phyloP scores from a whole-genome alignment of 2,113 vertebrate species.

The Urocolius indicus region DNA sequence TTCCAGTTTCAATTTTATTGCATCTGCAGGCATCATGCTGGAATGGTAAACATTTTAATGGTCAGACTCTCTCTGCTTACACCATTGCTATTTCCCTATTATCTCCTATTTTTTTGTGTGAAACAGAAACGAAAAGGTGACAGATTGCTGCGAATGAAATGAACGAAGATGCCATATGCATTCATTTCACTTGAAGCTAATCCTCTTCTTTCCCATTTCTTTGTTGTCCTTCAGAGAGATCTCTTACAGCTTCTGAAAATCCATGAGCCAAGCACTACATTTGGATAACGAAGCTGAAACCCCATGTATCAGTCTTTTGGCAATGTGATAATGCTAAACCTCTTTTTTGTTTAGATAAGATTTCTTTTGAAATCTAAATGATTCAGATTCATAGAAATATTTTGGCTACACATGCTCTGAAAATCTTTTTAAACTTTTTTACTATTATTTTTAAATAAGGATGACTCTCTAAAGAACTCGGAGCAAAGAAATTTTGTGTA shows the following conservation, averaged over 20 bases:
- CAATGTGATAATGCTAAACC: slow-evolving; percentile 32
- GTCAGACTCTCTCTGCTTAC: slow-evolving; percentile 72
- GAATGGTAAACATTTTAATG: slow-evolving; percentile 83
- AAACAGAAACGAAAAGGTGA: slow-evolving; percentile 72
- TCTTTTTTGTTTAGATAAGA: background rate
- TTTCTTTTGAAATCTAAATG: slow-evolving; percentile 52
- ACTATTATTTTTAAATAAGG: background rate
- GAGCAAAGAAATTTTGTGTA: background rate
- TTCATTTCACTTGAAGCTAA: slow-evolving; percentile 46
- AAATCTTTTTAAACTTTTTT: slow-evolving; percentile 2
- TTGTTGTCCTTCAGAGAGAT: slow-evolving; percentile 59
- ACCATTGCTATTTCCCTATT: slow-evolving; percentile 73
- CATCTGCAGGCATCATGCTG: slow-evolving; percentile 72
- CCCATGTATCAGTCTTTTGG: background rate
- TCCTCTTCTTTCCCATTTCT: slow-evolving; percentile 37
- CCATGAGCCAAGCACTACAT: slow-evolving; percentile 26
- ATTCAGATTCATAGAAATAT: slow-evolving; percentile 55
- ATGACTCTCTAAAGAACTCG: background rate
- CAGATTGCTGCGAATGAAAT: slow-evolving; percentile 74
- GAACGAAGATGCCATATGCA: slow-evolving; percentile 73
- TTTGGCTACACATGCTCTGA: background rate
- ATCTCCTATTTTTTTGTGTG: slow-evolving; percentile 64
- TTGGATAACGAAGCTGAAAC: slow-evolving; percentile 41
- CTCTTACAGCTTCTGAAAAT: slow-evolving; percentile 54
- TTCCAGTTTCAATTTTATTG: slow-evolving; percentile 78